phyloP scores from a whole-genome alignment of 2,888 invertebrate genomes.

The Mantis religiosa region DNA sequence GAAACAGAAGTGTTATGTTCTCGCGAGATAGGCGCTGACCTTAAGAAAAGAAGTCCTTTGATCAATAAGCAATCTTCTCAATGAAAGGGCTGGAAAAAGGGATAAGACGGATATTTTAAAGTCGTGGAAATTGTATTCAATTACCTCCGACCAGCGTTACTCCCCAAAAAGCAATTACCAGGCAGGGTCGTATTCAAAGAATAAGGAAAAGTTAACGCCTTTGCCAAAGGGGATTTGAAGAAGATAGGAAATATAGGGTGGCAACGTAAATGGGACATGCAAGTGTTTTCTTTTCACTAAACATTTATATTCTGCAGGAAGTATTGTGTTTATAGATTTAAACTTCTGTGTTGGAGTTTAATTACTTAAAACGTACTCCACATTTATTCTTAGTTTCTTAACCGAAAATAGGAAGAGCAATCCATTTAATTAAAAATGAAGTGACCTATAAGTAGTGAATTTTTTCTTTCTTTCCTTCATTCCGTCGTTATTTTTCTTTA shows the following conservation, averaged over 20 bases:
- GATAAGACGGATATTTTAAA: not conserved
- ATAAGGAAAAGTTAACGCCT: not conserved
- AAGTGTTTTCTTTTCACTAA: not conserved
- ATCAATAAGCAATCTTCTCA: not conserved
- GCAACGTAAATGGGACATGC: not conserved
- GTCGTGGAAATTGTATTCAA: not conserved
- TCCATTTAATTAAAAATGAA: too few relatives aligned
- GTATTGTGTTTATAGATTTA: too few relatives aligned
- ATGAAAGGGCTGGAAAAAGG: not conserved
- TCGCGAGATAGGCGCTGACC: not conserved
- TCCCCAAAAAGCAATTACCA: not conserved
- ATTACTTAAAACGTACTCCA: too few relatives aligned
- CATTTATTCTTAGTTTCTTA: too few relatives aligned
- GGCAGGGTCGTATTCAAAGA: not conserved
- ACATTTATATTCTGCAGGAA: too few relatives aligned
- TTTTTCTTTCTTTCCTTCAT: too few relatives aligned
- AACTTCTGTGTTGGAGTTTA: too few relatives aligned
- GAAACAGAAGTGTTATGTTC: not conserved
- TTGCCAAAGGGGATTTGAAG: not conserved
- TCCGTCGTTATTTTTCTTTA: too few relatives aligned
- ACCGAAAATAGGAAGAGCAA: too few relatives aligned
- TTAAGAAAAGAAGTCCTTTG: not conserved
- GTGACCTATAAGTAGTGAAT: too few relatives aligned
- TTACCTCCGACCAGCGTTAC: not conserved
- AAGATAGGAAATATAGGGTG: not conserved